Evolutionary conservation across 2,797 vertebrate genomes (phyloP), one percentile per base, ranked within the genome.

Genomic region (Ispidina lecontei): DNA sequence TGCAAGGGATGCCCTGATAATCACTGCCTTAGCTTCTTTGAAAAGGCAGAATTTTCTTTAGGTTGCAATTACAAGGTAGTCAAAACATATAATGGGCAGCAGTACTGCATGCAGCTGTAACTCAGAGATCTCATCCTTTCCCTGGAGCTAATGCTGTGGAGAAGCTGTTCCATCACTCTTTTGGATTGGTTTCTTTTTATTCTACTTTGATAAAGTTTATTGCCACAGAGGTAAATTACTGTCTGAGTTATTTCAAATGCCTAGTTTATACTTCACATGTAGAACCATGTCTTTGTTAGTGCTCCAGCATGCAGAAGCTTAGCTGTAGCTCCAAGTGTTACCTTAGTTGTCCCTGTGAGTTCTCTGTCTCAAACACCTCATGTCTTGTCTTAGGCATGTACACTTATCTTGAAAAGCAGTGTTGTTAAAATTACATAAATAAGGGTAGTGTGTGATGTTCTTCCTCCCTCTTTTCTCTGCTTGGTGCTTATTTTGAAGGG

Each of bases 201-300:
- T 67, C 73, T 92, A 64, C 89, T 94, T 80, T 89, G 79, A 91
- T 90, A 68, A 63, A 39, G 47, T 86, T 94, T 84, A 83, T 85
- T 80, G 52, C 82, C 55, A 84, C 16, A 67, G 55, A 95, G 44
- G 28, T 83, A 51, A 90, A 72, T 62, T 69, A 71, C 28, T 68
- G 23, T 35, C 58, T 33, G 62, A 90, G 54, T 65, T 93, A 59
- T 78, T 93, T 91, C 87, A 84, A 12, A 71, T 1, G 9, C n/a
- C 51, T 56, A 17, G 8, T 92, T 91, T 75, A 75, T 56, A 31
- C 19, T 72, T 70, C 41, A 78, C 44, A 43, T 21, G 35, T 87
- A 84, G 76, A 93, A 80, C 95, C 31, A 33, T 5, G 73, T 37
- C 82, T 86, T 78, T 56, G 55, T 56, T 52, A 78, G n/a, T 59